Evolutionary conservation across 1,140 invertebrate species (phyloP), one percentile per base, ranked within the genome.

Genomic region (Magallana gigas): DNA sequence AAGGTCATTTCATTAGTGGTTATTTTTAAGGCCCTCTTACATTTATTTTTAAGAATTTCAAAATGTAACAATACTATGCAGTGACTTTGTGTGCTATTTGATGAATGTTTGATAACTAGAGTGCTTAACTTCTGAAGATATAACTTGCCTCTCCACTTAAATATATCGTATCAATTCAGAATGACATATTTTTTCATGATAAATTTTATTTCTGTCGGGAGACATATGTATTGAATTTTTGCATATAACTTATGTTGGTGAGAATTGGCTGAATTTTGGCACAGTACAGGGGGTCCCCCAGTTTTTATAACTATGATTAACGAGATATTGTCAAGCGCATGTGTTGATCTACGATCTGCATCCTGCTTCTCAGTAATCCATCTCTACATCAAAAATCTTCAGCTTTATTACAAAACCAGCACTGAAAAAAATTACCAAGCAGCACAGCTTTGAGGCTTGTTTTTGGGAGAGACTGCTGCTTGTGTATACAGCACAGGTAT

Each of bases 301-400:
- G 23, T 76, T 76, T 76, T 76, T 76, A 76, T 76, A 76, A 29
- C 11, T 8, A 29, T 76, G 68, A 76, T 76, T 76, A 76, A 76
- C 68, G 68, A 76, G 68, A 76, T 76, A 76, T 76, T 76, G 68
- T 76, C 68, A 76, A 76, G 68, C 68, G 68, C 68, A 76, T 76
- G 68, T 76, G 68, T 76, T 76, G 68, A 76, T 76, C 68, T 76
- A 76, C 23, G 23, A 76, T 76, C 68, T 76, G 68, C 68, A 76
- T 76, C 68, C 68, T 76, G 68, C 23, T 76, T 76, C 68, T 76
- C 68, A 76, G 68, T 76, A 76, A 76, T 76, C 68, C 68, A 76
- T 76, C 68, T 76, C 68, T 76, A 76, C 18, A 76, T 76, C 68
- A 76, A 76, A 48, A 76, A 76, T 76, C 68, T 76, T 76, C 68